Evolutionary conservation across 2,797 vertebrate genomes (phyloP).

Genomic region (Typhlichthys eigenmanni): DNA sequence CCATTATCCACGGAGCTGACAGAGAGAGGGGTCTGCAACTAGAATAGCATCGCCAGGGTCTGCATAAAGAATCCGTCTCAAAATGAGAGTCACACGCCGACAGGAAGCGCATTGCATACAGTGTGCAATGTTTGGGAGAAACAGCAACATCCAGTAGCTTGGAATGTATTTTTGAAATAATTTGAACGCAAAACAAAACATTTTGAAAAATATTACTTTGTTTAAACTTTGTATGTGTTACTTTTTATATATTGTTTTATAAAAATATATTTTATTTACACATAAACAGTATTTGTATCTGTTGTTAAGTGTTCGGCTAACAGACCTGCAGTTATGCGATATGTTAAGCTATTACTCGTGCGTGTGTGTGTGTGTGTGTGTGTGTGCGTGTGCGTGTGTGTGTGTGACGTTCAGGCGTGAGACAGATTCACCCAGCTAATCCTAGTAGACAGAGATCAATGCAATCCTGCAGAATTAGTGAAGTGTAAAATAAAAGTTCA

Average conservation of each 20-base stretch:
- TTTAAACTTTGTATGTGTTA: conserved; percentile 29
- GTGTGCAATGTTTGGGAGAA: conserved; percentile 44
- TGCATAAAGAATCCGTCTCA: conserved; percentile 69
- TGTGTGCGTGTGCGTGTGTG: conserved; percentile 29
- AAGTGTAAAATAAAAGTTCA: conserved; percentile 78
- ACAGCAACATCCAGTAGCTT: conserved; percentile 51
- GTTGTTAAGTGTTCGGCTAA: conserved; percentile 23
- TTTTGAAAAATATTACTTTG: neutral
- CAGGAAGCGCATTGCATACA: conserved; percentile 47
- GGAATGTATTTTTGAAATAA: neutral
- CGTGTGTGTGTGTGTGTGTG: conserved; percentile 16
- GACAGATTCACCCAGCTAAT: conserved; percentile 63
- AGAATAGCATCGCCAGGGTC: conserved; percentile 74
- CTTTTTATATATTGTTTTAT: conserved; percentile 1
- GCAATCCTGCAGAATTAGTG: conserved; percentile 71
- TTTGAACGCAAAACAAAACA: neutral
- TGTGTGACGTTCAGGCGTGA: conserved; percentile 43
- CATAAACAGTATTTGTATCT: neutral
- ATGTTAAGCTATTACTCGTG: conserved; percentile 30
- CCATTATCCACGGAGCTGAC: conserved; percentile 75
- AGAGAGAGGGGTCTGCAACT: conserved; percentile 69
- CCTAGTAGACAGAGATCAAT: conserved; percentile 72
- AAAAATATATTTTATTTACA: neutral
- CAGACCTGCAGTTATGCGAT: conserved; percentile 17
- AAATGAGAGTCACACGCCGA: conserved; percentile 63